Conservation (phyloP, 2,113 vertebrate species). For the Phyllostomus discolor region DNA sequence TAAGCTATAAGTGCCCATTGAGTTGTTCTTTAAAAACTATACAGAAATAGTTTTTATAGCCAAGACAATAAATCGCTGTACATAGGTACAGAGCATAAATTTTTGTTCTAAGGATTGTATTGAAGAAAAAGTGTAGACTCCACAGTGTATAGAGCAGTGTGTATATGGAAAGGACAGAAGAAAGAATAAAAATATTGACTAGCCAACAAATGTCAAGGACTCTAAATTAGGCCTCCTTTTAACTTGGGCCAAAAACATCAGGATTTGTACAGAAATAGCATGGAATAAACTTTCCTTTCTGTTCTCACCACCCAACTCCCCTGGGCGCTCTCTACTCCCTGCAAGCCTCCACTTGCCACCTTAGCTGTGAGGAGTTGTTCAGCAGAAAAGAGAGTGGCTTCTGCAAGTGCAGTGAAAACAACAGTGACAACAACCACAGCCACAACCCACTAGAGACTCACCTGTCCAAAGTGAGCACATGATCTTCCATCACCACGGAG, state of each 20-base stretch:
- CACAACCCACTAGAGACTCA: not conserved
- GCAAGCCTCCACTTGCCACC: not conserved
- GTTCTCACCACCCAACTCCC: not conserved
- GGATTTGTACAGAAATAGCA: not conserved
- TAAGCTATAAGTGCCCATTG: not conserved
- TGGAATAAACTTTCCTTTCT: not conserved
- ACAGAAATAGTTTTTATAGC: not conserved
- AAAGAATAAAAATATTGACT: not conserved
- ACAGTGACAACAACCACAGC: not conserved
- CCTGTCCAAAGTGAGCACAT: not conserved
- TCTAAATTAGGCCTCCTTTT: not conserved
- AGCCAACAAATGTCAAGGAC: not conserved
- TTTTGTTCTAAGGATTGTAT: constrained; percentile 7
- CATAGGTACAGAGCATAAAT: not conserved
- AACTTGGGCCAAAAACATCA: not conserved
- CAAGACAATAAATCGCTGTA: not conserved
- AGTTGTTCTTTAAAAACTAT: not conserved
- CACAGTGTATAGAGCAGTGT: not conserved
- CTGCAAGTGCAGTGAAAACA: not conserved
- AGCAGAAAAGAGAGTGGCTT: not conserved
- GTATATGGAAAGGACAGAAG: not conserved
- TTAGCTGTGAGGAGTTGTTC: not conserved
- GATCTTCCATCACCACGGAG: not conserved
- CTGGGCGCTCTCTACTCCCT: not conserved
- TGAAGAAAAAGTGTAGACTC: not conserved